Evolutionary conservation across 1,140 invertebrate species (phyloP), one percentile per base, ranked within the genome.

Genomic region (Tetragonula clypearis): DNA sequence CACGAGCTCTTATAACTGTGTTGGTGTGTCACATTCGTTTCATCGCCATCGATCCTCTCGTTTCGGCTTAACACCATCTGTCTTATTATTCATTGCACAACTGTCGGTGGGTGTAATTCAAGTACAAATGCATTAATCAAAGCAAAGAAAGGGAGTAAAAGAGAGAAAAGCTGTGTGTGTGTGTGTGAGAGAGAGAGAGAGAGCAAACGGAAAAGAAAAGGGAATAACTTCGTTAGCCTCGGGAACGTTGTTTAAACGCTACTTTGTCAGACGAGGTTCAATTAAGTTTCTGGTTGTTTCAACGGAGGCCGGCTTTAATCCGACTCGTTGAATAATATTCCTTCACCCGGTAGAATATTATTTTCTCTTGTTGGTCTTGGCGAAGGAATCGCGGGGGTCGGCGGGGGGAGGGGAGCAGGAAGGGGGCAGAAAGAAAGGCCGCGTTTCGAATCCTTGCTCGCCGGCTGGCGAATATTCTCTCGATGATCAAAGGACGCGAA

Each of bases 241-340:
- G 78, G 15, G 49, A 49, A 26, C 77, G 62, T 79, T 79, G 49
- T 79, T 79, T 66, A 72, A 80, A 80, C 23, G 79, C 30, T 60
- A 60, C 79, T 53, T 60, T 26, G 56, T 69, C 14, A 60, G 56
- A 8, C 26, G 58, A 9, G 26, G 30, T 80, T 41, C 55, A 72
- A 80, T 80, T 49, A 41, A 58, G 30, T 80, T 80, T 72, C 55
- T 35, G 65, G 53, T 58, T 71, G 21, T 66, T 71, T 56, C 53
- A 71, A 69, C 55, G 55, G 49, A 41, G 23, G 75, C 58, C 23
- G 23, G 15, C 8, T 19, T 58, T 72, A 72, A 72, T 81, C 55
- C 30, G 21, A 49, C 21, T 23, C n/a, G 21, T 55, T 55, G 53
- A 83, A 56, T 68, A 58, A 68, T 66, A 35, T 69, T 69, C 19